Base-by-base conservation (phyloP, 2,888 invertebrate genomes). In the Phalangium opilio region DNA sequence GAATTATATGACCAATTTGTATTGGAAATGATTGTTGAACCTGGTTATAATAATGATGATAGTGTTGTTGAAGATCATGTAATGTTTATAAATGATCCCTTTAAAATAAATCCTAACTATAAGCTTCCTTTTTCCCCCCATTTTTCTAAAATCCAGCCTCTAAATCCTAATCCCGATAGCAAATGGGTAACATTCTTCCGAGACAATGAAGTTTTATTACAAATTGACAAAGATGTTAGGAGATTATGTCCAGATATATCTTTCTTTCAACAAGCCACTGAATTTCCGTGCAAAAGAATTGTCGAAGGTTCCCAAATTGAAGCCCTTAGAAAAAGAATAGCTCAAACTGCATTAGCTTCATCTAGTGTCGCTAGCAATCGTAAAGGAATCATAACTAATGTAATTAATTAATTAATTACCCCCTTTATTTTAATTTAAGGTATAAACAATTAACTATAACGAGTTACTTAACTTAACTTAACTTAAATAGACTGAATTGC, bases 161-260 rank as follows among this genome's bases (percentile, higher is more conserved):
- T 98, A 44, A 93, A 85, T 65, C 80, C 84, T n/a, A 86, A 84
- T 59, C 91, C 95, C 0, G 84, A 87, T 57, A 93, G 93, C 64
- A 81, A 87, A 42, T 98, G 98, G 98, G 81, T 81, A 60, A 81
- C 81, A 3, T 96, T 81, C 67, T 98, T 98, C 68, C 86, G 83
- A 65, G 96, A 98, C 66, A 98, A 98, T 67, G 93, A 96, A 70
- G 90, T 95, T 50, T 70, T 98, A 36, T 68, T 93, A 39, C 98
- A 98, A 73, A 96, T 98, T 59, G 95, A 53, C 46, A 53, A 53
- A 27, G 53, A 53, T 44, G 93, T 91, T 42, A 76, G 90, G 72
- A 75, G 95, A 45, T 69, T 95, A 2, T 91, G 90, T 63, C 95
- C 95, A 11, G 95, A 95, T 65, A 87, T 75, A 64, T 91, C 90